Conservation (phyloP, 2,797 vertebrate species). For the Adelosebastes latens region DNA sequence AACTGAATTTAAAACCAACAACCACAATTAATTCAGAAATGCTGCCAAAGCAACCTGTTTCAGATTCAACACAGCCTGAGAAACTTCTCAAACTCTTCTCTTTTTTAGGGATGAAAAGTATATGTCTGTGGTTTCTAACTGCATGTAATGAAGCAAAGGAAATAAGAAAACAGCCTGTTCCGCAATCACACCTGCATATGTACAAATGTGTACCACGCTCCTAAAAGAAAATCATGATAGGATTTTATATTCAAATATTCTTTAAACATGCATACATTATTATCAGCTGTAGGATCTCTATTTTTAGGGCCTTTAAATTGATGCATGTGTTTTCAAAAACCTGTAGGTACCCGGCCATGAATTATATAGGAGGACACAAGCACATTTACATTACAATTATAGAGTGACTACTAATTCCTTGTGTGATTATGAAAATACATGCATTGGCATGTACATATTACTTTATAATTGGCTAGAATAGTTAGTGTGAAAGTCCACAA, state of each 20-base stretch:
- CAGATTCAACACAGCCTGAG: background rate
- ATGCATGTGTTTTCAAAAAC: background rate
- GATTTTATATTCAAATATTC: background rate
- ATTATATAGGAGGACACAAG: background rate
- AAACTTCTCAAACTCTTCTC: slow-evolving; percentile 17
- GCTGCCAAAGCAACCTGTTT: slow-evolving; percentile 16
- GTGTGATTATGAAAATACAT: background rate
- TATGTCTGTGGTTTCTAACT: background rate
- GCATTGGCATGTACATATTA: background rate
- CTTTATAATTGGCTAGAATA: background rate
- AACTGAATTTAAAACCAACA: slow-evolving; percentile 21
- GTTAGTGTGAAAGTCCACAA: background rate
- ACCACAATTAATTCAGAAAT: slow-evolving; percentile 30
- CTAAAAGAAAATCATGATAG: background rate
- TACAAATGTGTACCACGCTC: background rate
- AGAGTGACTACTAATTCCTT: background rate
- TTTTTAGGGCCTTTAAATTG: background rate
- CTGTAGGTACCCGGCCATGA: background rate
- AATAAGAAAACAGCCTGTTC: background rate
- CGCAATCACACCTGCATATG: background rate
- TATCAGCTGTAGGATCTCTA: background rate
- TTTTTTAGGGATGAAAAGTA: background rate
- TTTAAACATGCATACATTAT: background rate
- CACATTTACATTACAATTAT: background rate
- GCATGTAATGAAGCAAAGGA: background rate